Conservation (phyloP, 1,140 invertebrate species). For the Drosophila nikananu region DNA sequence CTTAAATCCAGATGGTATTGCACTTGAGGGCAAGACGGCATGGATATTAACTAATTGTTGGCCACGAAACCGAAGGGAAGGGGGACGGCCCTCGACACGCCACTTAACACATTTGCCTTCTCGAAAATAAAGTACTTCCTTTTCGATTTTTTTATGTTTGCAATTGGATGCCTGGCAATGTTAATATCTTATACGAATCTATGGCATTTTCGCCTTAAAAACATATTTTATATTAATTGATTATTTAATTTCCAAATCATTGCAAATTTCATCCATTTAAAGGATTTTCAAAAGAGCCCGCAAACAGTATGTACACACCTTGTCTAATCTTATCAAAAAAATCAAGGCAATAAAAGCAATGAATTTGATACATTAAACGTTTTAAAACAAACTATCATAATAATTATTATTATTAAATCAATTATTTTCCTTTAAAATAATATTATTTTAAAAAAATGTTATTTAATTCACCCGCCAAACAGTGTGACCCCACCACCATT, state of each 20-base stretch:
- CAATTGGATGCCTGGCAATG: background rate
- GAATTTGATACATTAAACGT: too few relatives aligned
- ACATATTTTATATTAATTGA: background rate
- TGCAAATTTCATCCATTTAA: background rate
- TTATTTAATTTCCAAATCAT: background rate
- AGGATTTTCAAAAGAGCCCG: background rate
- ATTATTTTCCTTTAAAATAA: background rate
- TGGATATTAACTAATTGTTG: slow-evolving; percentile 45
- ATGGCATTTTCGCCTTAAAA: background rate
- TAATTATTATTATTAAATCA: background rate
- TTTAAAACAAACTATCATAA: too few relatives aligned
- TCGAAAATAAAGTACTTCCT: slow-evolving; percentile 14
- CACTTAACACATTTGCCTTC: slow-evolving; percentile 35
- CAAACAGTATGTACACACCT: background rate
- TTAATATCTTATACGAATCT: background rate
- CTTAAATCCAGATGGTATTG: slow-evolving; percentile 29
- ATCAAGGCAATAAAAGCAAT: background rate
- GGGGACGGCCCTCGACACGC: slow-evolving; percentile 22
- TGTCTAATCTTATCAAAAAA: background rate
- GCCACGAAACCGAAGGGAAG: slow-evolving; percentile 16
- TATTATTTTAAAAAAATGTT: background rate
- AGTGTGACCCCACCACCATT: slow-evolving; percentile 3
- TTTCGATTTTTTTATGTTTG: background rate
- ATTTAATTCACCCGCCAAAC: background rate
- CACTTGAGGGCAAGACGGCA: slow-evolving; percentile 28